Evolutionary conservation across 1,140 invertebrate genomes (phyloP).

Genomic region (Ips typographus): DNA sequence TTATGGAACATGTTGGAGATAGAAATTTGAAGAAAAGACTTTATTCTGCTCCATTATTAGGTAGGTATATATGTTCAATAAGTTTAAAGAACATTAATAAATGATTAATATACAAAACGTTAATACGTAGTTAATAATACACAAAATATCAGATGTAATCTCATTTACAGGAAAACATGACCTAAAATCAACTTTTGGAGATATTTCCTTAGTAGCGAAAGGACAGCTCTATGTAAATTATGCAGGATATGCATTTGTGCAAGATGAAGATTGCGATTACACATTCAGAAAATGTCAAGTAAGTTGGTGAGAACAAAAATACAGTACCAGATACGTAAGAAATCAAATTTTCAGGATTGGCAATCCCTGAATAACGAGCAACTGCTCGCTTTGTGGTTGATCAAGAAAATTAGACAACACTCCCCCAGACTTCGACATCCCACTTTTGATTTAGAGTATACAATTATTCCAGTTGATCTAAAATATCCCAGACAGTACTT

Average conservation of each 20-base stretch:
- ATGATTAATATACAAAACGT: neutral
- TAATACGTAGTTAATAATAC: neutral
- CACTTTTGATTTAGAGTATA: neutral
- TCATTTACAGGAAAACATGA: neutral
- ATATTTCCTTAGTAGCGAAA: neutral
- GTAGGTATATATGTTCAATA: neutral
- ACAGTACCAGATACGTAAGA: neutral
- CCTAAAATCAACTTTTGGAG: neutral
- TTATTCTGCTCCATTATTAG: neutral
- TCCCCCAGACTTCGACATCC: neutral
- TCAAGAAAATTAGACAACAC: neutral
- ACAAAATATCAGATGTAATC: neutral
- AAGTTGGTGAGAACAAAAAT: neutral
- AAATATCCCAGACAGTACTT: neutral
- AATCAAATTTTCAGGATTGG: neutral
- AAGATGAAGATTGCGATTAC: neutral
- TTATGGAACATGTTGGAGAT: neutral
- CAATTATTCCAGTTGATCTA: neutral
- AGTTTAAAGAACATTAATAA: no score
- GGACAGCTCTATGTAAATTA: neutral
- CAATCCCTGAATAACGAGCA: neutral
- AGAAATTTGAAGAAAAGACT: neutral
- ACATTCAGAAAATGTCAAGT: neutral
- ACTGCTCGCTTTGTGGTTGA: neutral
- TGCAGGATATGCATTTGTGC: neutral